Percentiles rank a stretch among this genome's conserved stretches.
Evolutionary conservation across 2,797 vertebrate genomes (phyloP).

Genomic region (Lates japonicus): DNA sequence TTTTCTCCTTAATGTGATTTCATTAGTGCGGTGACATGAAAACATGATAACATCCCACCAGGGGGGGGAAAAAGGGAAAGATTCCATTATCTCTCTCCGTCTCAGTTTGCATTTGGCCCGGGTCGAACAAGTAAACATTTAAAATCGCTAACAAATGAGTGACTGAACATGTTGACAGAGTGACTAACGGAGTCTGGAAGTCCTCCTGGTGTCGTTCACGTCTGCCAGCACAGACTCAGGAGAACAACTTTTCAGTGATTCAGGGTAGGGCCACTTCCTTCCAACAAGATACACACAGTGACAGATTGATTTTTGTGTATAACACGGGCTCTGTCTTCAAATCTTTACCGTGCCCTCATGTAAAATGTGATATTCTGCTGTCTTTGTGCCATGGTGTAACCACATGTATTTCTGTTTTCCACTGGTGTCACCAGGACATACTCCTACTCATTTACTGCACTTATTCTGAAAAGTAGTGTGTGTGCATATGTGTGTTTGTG

Average conservation of each 20-base stretch:
- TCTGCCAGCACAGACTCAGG: slow-evolving; percentile 33
- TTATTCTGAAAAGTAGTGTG: slow-evolving; percentile 31
- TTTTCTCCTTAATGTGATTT: slow-evolving; percentile 51
- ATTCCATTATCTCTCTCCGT: slow-evolving; percentile 50
- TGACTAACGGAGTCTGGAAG: slow-evolving; percentile 52
- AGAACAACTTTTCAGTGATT: slow-evolving; percentile 20
- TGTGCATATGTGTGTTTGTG: not conserved
- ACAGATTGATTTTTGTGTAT: slow-evolving; percentile 21
- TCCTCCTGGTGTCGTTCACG: slow-evolving; percentile 16
- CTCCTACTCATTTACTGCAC: slow-evolving; percentile 29
- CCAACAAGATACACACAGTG: slow-evolving; percentile 1
- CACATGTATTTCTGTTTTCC: slow-evolving; percentile 62
- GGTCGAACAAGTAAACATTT: slow-evolving; percentile 58
- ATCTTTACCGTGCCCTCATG: not conserved
- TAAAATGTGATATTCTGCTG: slow-evolving; percentile 18
- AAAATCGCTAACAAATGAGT: slow-evolving; percentile 55
- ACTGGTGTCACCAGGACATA: slow-evolving; percentile 48
- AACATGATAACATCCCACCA: slow-evolving; percentile 46
- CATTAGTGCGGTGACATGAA: slow-evolving; percentile 49
- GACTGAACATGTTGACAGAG: slow-evolving; percentile 52
- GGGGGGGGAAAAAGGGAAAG: slow-evolving; percentile 46
- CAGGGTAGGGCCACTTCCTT: slow-evolving; percentile 2
- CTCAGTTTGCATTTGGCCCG: slow-evolving; percentile 40
- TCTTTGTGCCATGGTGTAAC: slow-evolving; percentile 29
- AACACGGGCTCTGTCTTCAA: slow-evolving; percentile 7